A percentile compares a stretch with the other conserved stretches of the same genome.
These are phyloP conservation scores for Ferdinandea cuprea DNA, from an alignment of 2,888 invertebrate species.

Conservation along the genomic window DNA sequence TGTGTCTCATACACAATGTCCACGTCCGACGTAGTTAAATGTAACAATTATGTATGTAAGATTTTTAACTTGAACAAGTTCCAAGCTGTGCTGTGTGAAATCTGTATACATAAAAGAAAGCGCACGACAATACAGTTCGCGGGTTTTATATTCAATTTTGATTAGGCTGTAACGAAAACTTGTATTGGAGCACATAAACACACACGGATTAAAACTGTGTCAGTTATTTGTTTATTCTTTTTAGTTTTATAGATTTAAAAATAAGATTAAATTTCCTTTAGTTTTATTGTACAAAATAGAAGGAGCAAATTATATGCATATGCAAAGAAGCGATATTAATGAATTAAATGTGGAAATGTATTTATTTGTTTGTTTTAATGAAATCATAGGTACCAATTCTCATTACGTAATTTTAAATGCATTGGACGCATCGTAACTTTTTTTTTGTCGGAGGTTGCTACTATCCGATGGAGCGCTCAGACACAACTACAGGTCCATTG, in stretches of 20 bases:
- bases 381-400: neutral
- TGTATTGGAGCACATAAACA: neutral
- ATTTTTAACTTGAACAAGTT: constrained; percentile 26
- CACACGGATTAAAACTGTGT: no score
- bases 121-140: constrained; percentile 12
- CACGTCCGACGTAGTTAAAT: constrained; percentile 2
- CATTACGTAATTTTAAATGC: no score
- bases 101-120: neutral
- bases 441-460: no score
- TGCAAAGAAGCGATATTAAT: constrained; percentile 13
- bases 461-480: no score
- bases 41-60: constrained; percentile 4
- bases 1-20: neutral
- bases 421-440: no score
- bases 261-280: constrained; percentile 29
- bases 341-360: constrained; percentile 14
- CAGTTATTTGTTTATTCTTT: neutral
- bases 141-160: constrained; percentile 38
- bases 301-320: constrained; percentile 11
- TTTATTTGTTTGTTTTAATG: neutral
- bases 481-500: no score
- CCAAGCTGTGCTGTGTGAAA: neutral
- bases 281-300: constrained; percentile 45
- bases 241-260: constrained; percentile 20
- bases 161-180: constrained; percentile 12